Conservation (phyloP, 2,113 vertebrate genomes). For the Nipponia nippon region DNA sequence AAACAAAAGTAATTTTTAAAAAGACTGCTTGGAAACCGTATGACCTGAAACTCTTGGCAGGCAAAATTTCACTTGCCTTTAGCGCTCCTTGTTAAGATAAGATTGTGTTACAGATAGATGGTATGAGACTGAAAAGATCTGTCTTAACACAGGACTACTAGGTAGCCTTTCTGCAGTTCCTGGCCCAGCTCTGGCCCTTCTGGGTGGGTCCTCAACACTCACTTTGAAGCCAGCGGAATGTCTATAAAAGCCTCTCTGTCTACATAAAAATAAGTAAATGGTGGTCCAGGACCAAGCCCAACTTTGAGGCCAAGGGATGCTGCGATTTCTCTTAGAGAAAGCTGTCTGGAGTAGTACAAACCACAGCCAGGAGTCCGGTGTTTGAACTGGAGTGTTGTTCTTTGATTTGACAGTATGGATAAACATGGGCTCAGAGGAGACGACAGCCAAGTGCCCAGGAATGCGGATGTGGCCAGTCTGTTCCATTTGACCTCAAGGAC, state of each 20-base stretch:
- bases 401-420: background rate
- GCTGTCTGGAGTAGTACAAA: background rate
- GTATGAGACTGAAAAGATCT: background rate
- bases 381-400: background rate
- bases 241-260: background rate
- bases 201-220: background rate
- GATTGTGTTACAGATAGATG: background rate
- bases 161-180: background rate
- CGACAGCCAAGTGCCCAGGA: too few relatives aligned
- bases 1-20: background rate
- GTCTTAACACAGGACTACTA: background rate
- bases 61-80: background rate
- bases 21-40: background rate
- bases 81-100: background rate
- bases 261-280: background rate
- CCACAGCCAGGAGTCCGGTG: background rate
- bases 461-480: background rate
- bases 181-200: background rate
- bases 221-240: background rate
- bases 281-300: background rate
- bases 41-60: background rate
- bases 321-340: background rate
- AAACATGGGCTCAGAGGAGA: background rate
- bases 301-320: background rate
- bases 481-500: background rate